Evolutionary conservation across 2,888 invertebrate genomes (phyloP).

Genomic region (Tholera decimalis): DNA sequence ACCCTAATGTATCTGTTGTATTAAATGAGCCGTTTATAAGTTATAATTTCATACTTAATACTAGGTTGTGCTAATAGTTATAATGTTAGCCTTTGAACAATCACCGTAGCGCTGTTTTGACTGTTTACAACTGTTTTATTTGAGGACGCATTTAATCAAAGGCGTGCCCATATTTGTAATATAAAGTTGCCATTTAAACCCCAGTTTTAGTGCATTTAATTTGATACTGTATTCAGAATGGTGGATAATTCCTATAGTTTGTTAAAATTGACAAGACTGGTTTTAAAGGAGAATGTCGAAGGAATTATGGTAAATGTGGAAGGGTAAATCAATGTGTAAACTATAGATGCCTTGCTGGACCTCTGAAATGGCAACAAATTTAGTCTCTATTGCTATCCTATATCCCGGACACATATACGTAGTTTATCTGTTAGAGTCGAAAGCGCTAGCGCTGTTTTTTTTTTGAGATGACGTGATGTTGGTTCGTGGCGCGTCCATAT

Average conservation of each 20-base stretch:
- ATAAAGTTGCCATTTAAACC: conserved; percentile 15
- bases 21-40: conserved; percentile 60
- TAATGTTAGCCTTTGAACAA: conserved; percentile 63
- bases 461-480: too few relatives aligned
- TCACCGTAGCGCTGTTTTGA: conserved; percentile 50
- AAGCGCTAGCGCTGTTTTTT: too few relatives aligned
- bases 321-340: too few relatives aligned
- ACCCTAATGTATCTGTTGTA: conserved; percentile 39
- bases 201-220: conserved; percentile 53
- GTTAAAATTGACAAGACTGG: conserved; percentile 49
- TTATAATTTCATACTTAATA: conserved; percentile 67
- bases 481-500: too few relatives aligned
- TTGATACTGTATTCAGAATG: conserved; percentile 56
- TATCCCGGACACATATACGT: too few relatives aligned
- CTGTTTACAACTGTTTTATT: conserved; percentile 21
- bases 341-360: too few relatives aligned
- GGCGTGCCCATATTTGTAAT: not conserved
- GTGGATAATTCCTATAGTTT: conserved; percentile 57
- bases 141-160: conserved; percentile 6
- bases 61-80: conserved; percentile 74
- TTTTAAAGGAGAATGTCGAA: conserved; percentile 20
- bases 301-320: conserved; percentile 21
- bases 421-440: too few relatives aligned
- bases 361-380: too few relatives aligned
- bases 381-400: too few relatives aligned